A percentile compares a stretch with the other conserved stretches of the same genome.
These are phyloP conservation scores for Euplexia lucipara DNA, from an alignment of 2,888 invertebrate species.

Conservation along the genomic window DNA sequence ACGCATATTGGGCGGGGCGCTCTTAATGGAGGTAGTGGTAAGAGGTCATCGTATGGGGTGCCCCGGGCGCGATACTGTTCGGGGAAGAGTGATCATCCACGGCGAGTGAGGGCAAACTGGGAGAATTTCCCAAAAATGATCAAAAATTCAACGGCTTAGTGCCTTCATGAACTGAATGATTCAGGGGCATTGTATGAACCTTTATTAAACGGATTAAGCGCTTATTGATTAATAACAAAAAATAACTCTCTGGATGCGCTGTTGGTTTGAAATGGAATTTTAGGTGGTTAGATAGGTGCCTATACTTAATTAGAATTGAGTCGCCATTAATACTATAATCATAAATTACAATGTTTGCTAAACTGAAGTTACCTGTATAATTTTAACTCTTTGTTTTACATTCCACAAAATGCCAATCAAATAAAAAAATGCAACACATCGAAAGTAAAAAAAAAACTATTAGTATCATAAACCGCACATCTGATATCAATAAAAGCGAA, in stretches of 20 bases:
- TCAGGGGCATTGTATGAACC: slow-evolving; percentile 16
- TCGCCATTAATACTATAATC: too few relatives aligned
- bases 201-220: slow-evolving; percentile 4
- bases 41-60: slow-evolving; percentile 81
- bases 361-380: background rate
- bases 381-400: background rate
- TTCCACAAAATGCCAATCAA: background rate
- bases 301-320: too few relatives aligned
- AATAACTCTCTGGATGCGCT: background rate
- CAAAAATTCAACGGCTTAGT: slow-evolving; percentile 30
- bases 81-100: slow-evolving; percentile 86
- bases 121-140: slow-evolving; percentile 63
- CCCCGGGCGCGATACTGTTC: slow-evolving; percentile 83
- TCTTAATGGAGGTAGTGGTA: slow-evolving; percentile 67
- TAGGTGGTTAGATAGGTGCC: background rate
- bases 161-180: background rate
- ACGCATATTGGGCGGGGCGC: slow-evolving; percentile 56
- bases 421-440: background rate
- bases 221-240: background rate
- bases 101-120: slow-evolving; percentile 70
- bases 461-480: background rate
- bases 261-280: background rate
- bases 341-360: background rate
- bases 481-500: slow-evolving; percentile 20
- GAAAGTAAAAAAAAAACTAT: background rate